A percentile compares a stretch with the other conserved stretches of the same genome.
These are phyloP conservation scores for Paramisgurnus dabryanus DNA, from an alignment of 2,113 vertebrate genomes.

Conservation along the genomic window DNA sequence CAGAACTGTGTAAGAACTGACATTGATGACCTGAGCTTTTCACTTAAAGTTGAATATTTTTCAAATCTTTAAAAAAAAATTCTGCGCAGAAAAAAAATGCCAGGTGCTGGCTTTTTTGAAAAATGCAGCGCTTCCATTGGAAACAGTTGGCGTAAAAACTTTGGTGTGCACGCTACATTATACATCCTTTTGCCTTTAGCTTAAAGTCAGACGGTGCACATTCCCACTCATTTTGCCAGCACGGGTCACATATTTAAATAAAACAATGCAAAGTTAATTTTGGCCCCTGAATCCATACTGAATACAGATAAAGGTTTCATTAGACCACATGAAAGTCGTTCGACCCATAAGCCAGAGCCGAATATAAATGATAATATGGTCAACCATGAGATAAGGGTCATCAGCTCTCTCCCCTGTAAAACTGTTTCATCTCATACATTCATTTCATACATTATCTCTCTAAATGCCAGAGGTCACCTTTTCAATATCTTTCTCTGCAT, in stretches of 20 bases:
- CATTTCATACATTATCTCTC: not conserved
- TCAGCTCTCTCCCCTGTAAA: conserved; percentile 14
- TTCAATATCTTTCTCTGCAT: not conserved
- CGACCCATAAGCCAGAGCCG: conserved; percentile 16
- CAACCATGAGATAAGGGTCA: conserved; percentile 14
- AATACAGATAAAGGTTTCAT: conserved; percentile 6
- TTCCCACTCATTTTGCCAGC: no score
- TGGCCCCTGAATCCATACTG: not conserved
- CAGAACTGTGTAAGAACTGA: no score
- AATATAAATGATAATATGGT: conserved; percentile 31
- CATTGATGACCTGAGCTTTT: no score
- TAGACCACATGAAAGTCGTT: conserved; percentile 29
- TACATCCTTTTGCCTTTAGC: no score
- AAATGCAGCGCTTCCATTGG: no score
- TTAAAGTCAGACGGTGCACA: no score
- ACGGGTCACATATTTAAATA: not conserved
- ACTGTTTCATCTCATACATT: not conserved
- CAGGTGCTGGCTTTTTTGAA: no score
- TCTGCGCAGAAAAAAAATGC: no score
- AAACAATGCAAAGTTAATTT: not conserved
- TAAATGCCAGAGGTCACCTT: not conserved
- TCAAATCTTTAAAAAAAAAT: no score
- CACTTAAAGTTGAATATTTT: no score
- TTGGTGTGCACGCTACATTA: no score
- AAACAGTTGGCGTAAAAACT: no score